Conservation (phyloP, 2,797 vertebrate species). For the Pseudotriccus pelzelni region DNA sequence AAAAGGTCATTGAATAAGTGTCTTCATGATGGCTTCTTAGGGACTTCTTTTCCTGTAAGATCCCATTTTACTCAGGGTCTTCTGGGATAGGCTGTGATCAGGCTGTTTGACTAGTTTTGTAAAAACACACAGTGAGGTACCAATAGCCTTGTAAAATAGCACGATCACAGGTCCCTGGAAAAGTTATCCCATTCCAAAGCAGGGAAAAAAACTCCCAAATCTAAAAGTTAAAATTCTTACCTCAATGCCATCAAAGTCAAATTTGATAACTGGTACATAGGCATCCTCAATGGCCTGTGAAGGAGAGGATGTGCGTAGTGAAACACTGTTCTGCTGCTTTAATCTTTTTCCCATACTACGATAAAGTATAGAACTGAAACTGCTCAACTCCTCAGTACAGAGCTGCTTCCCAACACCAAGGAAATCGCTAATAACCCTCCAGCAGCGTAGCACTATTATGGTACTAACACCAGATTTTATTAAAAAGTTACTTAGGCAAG, state of each 20-base stretch:
- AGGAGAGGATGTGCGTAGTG: background rate
- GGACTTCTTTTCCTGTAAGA: background rate
- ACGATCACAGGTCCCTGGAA: background rate
- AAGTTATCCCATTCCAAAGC: background rate
- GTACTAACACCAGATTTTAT: background rate
- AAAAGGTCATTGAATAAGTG: background rate
- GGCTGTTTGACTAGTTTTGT: background rate
- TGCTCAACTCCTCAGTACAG: background rate
- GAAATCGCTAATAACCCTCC: background rate
- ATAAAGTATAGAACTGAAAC: background rate
- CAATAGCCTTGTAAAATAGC: background rate
- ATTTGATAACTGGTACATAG: slow-evolving; percentile 97
- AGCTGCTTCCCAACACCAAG: background rate
- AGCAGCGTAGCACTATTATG: background rate
- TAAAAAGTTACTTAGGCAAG: background rate
- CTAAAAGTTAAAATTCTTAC: slow-evolving; percentile 70
- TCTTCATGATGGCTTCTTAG: background rate
- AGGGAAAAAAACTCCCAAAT: background rate
- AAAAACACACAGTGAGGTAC: background rate
- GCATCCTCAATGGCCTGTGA: slow-evolving; percentile 95
- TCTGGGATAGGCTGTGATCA: background rate
- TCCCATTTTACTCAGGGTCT: background rate
- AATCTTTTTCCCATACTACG: background rate
- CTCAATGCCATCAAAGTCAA: slow-evolving; percentile 97
- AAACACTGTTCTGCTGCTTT: background rate